A percentile compares a stretch with the other conserved stretches of the same genome.
These are phyloP conservation scores for Pedicia rivosa DNA, from an alignment of 2,888 invertebrate genomes.

Conservation along the genomic window DNA sequence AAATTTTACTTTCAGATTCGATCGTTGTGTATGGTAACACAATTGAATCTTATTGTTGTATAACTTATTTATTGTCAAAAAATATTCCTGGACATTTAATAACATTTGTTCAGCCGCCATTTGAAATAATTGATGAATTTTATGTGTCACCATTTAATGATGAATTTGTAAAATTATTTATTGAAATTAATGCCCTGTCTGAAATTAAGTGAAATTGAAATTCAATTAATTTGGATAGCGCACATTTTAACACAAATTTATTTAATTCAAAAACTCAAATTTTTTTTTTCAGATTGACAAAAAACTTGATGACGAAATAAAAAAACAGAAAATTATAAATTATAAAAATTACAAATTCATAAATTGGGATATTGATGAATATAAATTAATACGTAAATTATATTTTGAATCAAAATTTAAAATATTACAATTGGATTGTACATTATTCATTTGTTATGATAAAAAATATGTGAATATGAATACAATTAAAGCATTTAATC, in stretches of 20 bases:
- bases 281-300: too few species aligned
- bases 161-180: slow-evolving; percentile 6
- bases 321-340: slow-evolving; percentile 16
- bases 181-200: slow-evolving; percentile 18
- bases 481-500: slow-evolving; percentile 36
- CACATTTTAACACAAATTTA: too few species aligned
- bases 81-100: too few species aligned
- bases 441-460: slow-evolving; percentile 21
- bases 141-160: slow-evolving; percentile 16
- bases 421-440: slow-evolving; percentile 17
- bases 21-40: slow-evolving; percentile 35
- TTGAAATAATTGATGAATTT: slow-evolving; percentile 12
- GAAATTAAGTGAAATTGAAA: too few species aligned
- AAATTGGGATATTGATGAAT: slow-evolving; percentile 19
- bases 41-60: slow-evolving; percentile 33
- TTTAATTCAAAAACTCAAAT: too few species aligned
- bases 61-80: slow-evolving; percentile 30
- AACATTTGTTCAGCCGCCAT: slow-evolving; percentile 27
- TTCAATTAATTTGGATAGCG: too few species aligned
- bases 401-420: slow-evolving; percentile 18
- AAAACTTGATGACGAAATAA: too few species aligned
- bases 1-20: slow-evolving; percentile 13
- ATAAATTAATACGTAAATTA: slow-evolving; percentile 15
- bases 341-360: slow-evolving; percentile 19
- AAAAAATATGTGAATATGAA: slow-evolving; percentile 18